Conservation (phyloP, 1,140 invertebrate species). For the Rhynchophorus ferrugineus region DNA sequence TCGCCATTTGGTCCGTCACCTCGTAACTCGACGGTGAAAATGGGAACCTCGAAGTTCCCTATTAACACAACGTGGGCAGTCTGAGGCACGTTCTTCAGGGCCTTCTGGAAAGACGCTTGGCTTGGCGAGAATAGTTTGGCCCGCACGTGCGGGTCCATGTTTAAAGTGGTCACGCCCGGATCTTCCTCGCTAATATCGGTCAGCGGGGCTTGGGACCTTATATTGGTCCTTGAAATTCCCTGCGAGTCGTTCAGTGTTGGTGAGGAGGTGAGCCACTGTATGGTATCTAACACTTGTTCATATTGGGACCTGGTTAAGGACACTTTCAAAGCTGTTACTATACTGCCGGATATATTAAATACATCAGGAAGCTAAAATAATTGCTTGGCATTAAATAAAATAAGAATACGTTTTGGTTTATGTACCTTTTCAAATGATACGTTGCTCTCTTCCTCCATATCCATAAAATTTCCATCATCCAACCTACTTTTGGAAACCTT, state of each 20-base stretch:
- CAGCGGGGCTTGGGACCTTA: conserved; percentile 22
- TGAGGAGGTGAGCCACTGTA: conserved; percentile 42
- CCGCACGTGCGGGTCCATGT: conserved; percentile 52
- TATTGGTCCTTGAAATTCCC: conserved; percentile 11
- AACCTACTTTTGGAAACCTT: not conserved
- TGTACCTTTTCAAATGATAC: conserved; percentile 1
- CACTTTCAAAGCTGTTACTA: conserved; percentile 76
- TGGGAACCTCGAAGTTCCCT: conserved; percentile 54
- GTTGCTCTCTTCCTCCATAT: conserved; percentile 19
- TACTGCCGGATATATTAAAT: conserved; percentile 62
- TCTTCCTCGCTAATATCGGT: conserved; percentile 43
- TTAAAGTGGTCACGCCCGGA: conserved; percentile 46
- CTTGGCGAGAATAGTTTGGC: conserved; percentile 42
- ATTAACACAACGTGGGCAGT: conserved; percentile 18
- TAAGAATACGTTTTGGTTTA: not conserved
- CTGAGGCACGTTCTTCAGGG: not conserved
- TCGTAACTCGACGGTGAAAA: conserved; percentile 63
- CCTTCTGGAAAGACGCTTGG: conserved; percentile 10
- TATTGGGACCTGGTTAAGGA: conserved; percentile 80
- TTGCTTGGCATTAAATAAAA: no score
- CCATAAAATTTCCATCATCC: conserved; percentile 23
- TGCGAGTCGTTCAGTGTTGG: conserved; percentile 22
- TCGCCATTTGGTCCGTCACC: conserved; percentile 56
- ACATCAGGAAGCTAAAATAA: conserved; percentile 5
- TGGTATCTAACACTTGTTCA: conserved; percentile 77